Evolutionary conservation across 2,888 invertebrate genomes (phyloP).

Genomic region (Hetaerina titia): DNA sequence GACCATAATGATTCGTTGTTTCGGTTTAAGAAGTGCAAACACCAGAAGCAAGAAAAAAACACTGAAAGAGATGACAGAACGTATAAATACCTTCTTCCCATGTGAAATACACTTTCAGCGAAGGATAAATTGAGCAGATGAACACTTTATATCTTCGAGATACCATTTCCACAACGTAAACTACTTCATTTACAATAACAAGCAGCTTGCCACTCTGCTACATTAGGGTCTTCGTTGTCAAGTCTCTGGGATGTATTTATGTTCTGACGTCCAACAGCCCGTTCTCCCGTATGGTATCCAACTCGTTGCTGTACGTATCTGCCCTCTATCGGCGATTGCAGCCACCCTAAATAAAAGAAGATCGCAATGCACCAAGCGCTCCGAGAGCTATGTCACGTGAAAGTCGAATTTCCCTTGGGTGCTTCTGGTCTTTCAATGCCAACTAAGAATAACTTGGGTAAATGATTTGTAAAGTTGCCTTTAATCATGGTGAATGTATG

Average conservation of each 20-base stretch:
- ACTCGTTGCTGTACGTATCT: constrained; percentile 20
- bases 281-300: neutral
- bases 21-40: neutral
- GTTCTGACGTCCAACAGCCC: constrained; percentile 43
- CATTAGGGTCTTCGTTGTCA: constrained; percentile 27
- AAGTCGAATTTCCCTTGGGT: too few species aligned
- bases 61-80: neutral
- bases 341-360: neutral
- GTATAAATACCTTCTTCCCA: constrained; percentile 59
- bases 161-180: constrained; percentile 63
- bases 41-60: neutral
- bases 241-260: constrained; percentile 50
- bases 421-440: too few species aligned
- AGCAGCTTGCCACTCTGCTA: constrained; percentile 23
- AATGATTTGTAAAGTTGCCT: too few species aligned
- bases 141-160: constrained; percentile 38
- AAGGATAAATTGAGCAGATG: constrained; percentile 52
- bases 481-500: too few species aligned
- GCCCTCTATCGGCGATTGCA: constrained; percentile 17
- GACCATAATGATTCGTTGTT: neutral
- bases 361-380: neutral
- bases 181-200: constrained; percentile 59
- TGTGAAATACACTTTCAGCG: constrained; percentile 48
- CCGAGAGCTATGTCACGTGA: neutral
- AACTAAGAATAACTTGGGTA: too few species aligned